A percentile compares a stretch with the other conserved stretches of the same genome.
These are phyloP conservation scores for Onthophagus taurus DNA, from an alignment of 1,140 invertebrate species.

Conservation along the genomic window DNA sequence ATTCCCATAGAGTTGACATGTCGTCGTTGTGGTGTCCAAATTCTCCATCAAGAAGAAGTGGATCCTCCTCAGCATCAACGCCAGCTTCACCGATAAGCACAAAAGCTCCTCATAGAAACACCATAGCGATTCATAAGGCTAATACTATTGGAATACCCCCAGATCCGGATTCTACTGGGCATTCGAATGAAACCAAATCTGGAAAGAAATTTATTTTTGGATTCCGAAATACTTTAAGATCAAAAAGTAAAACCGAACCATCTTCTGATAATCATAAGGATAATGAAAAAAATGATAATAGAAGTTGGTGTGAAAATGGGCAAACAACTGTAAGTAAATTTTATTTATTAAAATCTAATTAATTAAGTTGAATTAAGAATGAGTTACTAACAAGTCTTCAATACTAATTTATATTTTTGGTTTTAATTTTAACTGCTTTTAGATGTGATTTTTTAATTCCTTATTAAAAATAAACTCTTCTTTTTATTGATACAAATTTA, in stretches of 20 bases:
- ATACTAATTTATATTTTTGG: too few relatives aligned
- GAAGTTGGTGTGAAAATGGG: conserved; percentile 34
- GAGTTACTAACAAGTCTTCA: too few relatives aligned
- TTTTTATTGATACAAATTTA: too few relatives aligned
- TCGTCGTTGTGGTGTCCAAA: conserved; percentile 23
- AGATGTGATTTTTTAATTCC: too few relatives aligned
- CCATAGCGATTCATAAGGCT: conserved; percentile 42
- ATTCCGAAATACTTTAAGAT: conserved; percentile 29
- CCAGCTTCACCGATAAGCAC: conserved; percentile 19
- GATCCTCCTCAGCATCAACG: conserved; percentile 30
- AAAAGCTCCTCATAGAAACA: conserved; percentile 33
- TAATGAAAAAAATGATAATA: conserved; percentile 25
- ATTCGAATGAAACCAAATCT: conserved; percentile 23
- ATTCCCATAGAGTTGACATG: conserved; percentile 17
- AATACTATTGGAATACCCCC: conserved; percentile 49
- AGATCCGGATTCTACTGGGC: conserved; percentile 29
- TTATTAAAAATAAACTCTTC: too few relatives aligned
- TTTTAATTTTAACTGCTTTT: too few relatives aligned
- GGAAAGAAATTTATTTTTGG: too few relatives aligned
- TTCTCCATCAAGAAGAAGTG: conserved; percentile 27
- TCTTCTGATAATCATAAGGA: conserved; percentile 25
- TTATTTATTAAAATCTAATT: too few relatives aligned
- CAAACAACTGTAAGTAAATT: conserved; percentile 30
- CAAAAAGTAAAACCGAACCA: conserved; percentile 34
- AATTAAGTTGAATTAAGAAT: too few relatives aligned